Conservation (phyloP, 2,113 vertebrate species). For the Elephas maximus region DNA sequence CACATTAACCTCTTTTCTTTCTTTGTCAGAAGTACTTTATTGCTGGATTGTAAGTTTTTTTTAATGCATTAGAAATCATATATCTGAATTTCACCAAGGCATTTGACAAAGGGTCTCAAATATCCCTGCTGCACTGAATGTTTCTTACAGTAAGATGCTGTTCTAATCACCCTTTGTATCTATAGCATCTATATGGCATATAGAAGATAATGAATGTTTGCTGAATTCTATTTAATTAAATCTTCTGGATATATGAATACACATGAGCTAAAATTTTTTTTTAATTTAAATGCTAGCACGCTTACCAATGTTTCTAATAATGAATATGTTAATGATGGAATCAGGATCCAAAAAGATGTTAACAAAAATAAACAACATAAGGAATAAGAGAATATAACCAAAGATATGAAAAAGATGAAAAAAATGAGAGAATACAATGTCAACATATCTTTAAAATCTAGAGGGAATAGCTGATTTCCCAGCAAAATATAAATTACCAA, state of each 20-base stretch:
- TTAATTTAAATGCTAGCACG: neutral
- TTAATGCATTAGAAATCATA: neutral
- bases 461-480: conserved; percentile 21
- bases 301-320: conserved; percentile 56
- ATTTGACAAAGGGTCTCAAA: conserved; percentile 51
- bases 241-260: neutral
- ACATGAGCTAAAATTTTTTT: neutral
- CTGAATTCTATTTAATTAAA: conserved; percentile 54
- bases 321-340: conserved; percentile 27
- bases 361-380: conserved; percentile 33
- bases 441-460: conserved; percentile 56
- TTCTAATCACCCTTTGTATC: conserved; percentile 28
- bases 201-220: too few species aligned
- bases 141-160: neutral
- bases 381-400: conserved; percentile 50
- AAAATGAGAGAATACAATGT: neutral
- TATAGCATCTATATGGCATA: neutral
- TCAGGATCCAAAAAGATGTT: neutral
- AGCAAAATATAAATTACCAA: conserved; percentile 54
- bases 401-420: conserved; percentile 9
- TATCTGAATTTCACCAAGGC: conserved; percentile 36
- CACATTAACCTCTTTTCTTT: conserved; percentile 11
- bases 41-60: neutral
- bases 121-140: neutral
- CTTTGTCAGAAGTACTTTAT: conserved; percentile 14